phyloP scores from a whole-genome alignment of 2,113 vertebrate species.

The Syngnathus scovelli region DNA sequence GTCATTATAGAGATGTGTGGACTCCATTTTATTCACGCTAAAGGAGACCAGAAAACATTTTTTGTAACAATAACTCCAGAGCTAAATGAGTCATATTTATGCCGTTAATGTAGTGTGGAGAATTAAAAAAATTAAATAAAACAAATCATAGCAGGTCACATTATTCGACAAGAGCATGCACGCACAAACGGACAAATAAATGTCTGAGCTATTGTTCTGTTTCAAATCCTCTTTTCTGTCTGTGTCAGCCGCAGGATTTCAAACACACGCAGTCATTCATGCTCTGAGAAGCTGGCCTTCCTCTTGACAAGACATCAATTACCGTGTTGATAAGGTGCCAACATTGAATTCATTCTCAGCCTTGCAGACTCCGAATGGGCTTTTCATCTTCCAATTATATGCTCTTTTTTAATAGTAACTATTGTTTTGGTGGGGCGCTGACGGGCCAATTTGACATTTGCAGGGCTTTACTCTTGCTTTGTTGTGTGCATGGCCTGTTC shows the following conservation, averaged over 20 bases:
- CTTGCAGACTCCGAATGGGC: conserved; percentile 32
- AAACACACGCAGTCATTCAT: conserved; percentile 98
- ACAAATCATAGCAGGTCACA: too few species aligned
- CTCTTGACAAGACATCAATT: conserved; percentile 4
- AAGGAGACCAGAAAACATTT: not conserved
- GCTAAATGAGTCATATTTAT: not conserved
- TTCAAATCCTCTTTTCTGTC: conserved; percentile 1
- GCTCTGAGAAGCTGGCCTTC: conserved; percentile 75
- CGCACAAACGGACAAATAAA: not conserved
- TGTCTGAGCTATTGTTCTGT: not conserved
- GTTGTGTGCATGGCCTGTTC: conserved; percentile 21
- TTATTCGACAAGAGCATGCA: not conserved
- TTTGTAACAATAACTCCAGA: not conserved
- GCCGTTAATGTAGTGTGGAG: not conserved
- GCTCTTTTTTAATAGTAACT: conserved; percentile 5
- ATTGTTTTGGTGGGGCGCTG: conserved; percentile 3
- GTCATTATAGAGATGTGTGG: too few species aligned
- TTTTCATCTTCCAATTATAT: conserved; percentile 30
- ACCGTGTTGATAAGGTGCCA: conserved; percentile 45
- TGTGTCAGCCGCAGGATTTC: conserved; percentile 79
- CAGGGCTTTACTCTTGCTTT: conserved; percentile 33
- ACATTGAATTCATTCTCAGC: conserved; percentile 31
- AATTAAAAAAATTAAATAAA: too few species aligned
- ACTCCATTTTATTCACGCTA: not conserved
- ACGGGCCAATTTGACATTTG: conserved; percentile 2